phyloP scores from a whole-genome alignment of 2,113 vertebrate genomes.

The Tringa solitaria region DNA sequence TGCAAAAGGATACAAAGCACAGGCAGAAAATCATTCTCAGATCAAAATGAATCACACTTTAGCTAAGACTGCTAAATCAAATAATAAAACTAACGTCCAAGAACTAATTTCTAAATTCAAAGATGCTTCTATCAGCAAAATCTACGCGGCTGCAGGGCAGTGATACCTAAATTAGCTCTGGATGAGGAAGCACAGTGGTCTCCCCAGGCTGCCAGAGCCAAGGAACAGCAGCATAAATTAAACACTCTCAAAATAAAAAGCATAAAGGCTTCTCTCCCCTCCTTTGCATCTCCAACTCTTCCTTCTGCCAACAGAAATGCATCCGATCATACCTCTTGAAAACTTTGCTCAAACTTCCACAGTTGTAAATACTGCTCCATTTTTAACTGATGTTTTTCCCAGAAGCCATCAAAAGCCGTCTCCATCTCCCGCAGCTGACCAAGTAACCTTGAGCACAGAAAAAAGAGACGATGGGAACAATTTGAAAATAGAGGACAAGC shows the following conservation, averaged over 20 bases:
- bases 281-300: background rate
- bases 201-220: background rate
- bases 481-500: background rate
- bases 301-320: background rate
- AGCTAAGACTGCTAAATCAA: background rate
- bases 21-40: conserved; percentile 8
- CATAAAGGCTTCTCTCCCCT: background rate
- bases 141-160: background rate
- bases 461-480: background rate
- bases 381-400: conserved; percentile 96
- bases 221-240: background rate
- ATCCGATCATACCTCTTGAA: conserved; percentile 83
- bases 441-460: conserved; percentile 80
- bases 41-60: background rate
- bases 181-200: background rate
- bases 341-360: conserved; percentile 91
- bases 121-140: background rate
- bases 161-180: background rate
- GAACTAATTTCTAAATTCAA: background rate
- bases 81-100: background rate
- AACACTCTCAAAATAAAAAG: background rate
- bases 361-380: conserved; percentile 93
- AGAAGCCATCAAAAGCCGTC: conserved; percentile 95
- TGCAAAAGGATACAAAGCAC: conserved; percentile 18
- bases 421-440: conserved; percentile 94